Percentiles rank a stretch among this genome's conserved stretches.
phyloP scores from a whole-genome alignment of 2,113 vertebrate species.

The Heterocephalus glaber region DNA sequence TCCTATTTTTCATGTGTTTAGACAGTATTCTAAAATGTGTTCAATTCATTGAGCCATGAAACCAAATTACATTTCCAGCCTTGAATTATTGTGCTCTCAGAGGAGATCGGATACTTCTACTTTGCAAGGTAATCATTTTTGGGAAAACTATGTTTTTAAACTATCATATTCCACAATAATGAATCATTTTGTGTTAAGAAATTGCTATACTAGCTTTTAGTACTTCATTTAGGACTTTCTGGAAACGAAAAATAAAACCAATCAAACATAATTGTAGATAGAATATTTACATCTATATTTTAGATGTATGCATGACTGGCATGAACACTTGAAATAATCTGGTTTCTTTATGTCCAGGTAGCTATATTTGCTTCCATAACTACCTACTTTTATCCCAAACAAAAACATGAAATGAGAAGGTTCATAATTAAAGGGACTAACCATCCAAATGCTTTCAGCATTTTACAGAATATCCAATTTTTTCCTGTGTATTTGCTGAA shows the following conservation, averaged over 20 bases:
- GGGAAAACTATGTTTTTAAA: slow-evolving; percentile 49
- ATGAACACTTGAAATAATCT: background rate
- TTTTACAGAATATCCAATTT: background rate
- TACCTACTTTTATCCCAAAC: slow-evolving; percentile 47
- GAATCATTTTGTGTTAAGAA: slow-evolving; percentile 60
- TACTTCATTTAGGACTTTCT: slow-evolving; percentile 61
- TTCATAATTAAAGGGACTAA: slow-evolving; percentile 61
- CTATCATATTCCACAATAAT: slow-evolving; percentile 47
- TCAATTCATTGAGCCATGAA: slow-evolving; percentile 7
- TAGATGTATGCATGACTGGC: slow-evolving; percentile 27
- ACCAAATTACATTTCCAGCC: slow-evolving; percentile 41
- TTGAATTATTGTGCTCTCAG: slow-evolving; percentile 57
- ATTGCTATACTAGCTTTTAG: slow-evolving; percentile 55
- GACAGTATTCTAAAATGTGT: slow-evolving; percentile 1
- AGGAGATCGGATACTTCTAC: slow-evolving; percentile 36
- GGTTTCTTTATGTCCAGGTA: slow-evolving; percentile 44
- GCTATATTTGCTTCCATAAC: background rate
- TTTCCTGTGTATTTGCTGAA: background rate
- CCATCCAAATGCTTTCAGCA: background rate
- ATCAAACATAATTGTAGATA: slow-evolving; percentile 67
- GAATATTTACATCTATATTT: slow-evolving; percentile 40
- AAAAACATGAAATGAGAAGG: slow-evolving; percentile 52
- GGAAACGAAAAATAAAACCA: slow-evolving; percentile 64
- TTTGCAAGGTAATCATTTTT: slow-evolving; percentile 61
- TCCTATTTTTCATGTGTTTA: slow-evolving; percentile 31